Conservation (phyloP, 2,113 vertebrate genomes). For the Dasyurus viverrinus region DNA sequence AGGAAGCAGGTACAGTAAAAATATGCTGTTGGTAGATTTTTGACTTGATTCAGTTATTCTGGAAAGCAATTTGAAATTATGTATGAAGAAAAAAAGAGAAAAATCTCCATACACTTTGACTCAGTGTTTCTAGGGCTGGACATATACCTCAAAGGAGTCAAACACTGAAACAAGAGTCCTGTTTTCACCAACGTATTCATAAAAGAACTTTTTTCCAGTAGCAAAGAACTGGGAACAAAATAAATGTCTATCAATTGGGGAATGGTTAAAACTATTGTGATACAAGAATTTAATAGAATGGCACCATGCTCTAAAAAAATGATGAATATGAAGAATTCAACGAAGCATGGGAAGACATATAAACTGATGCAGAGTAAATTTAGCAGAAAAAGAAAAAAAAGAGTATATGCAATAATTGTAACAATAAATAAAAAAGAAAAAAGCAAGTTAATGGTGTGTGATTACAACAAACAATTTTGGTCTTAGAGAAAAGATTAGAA, state of each 20-base stretch:
- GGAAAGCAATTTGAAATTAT: neutral
- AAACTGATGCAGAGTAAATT: neutral
- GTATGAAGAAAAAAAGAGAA: neutral
- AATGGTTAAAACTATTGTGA: neutral
- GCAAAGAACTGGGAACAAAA: neutral
- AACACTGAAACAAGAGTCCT: neutral
- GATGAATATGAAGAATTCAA: neutral
- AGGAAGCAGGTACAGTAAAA: neutral
- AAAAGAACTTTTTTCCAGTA: neutral
- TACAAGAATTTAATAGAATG: neutral
- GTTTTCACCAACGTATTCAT: neutral
- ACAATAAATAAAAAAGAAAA: neutral
- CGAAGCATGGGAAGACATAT: neutral
- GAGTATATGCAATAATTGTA: neutral
- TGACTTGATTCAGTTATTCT: neutral
- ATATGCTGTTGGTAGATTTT: neutral
- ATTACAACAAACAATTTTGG: neutral
- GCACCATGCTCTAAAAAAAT: neutral
- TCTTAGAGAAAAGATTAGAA: neutral
- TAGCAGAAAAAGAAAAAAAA: neutral
- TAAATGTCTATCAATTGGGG: neutral
- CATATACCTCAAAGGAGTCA: neutral
- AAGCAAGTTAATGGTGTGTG: neutral
- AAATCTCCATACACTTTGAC: neutral
- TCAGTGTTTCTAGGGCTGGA: neutral